Conservation (phyloP, 2,888 invertebrate genomes). For the Eupithecia vulgata region DNA sequence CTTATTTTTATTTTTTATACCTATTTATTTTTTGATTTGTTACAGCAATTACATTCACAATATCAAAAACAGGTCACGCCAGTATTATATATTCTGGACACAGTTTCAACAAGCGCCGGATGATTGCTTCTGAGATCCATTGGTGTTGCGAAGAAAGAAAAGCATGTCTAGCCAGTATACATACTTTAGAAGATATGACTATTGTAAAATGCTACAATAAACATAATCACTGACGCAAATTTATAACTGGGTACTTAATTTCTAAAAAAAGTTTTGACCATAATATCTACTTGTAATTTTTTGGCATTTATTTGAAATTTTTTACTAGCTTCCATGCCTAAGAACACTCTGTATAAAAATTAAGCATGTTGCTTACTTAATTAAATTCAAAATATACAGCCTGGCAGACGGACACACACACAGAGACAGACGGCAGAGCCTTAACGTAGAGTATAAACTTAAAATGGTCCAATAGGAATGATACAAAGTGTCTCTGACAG, state of each 20-base stretch:
- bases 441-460: too few species aligned
- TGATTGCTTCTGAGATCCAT: neutral
- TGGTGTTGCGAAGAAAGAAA: neutral
- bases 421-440: neutral
- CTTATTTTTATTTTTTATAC: neutral
- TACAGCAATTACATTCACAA: neutral
- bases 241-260: neutral
- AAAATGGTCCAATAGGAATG: too few species aligned
- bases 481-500: too few species aligned
- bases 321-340: neutral
- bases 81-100: neutral
- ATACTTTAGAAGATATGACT: constrained; percentile 42
- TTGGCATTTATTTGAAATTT: neutral
- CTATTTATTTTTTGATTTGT: neutral
- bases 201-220: constrained; percentile 43
- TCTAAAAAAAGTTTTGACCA: neutral
- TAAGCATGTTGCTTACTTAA: neutral
- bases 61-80: neutral
- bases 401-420: neutral
- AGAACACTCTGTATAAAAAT: neutral
- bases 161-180: constrained; percentile 26
- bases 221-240: constrained; percentile 45
- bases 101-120: neutral
- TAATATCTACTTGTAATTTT: neutral
- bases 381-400: neutral